A percentile compares a stretch with the other conserved stretches of the same genome.
Conservation (phyloP, 23 tunicate species). For the Styela clava region DNA sequence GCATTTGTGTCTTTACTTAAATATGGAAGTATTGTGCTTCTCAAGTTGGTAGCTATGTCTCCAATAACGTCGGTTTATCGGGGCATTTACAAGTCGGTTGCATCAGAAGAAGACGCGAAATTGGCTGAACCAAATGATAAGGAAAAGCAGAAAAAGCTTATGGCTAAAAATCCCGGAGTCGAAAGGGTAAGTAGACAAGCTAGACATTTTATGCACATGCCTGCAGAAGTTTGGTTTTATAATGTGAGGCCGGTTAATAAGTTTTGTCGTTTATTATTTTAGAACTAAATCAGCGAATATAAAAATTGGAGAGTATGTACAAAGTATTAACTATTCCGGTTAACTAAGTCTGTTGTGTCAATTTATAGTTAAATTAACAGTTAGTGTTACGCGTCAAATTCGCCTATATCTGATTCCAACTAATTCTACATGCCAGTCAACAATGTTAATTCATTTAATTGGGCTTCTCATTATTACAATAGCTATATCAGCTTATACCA, state of each 20-base stretch:
- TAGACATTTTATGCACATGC: background rate
- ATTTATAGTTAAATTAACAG: too few relatives aligned
- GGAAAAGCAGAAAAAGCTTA: constrained; percentile 43
- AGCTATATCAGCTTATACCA: too few relatives aligned
- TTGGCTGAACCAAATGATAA: constrained; percentile 30
- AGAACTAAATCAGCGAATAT: too few relatives aligned
- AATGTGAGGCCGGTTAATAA: background rate
- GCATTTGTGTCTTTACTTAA: constrained; percentile 43
- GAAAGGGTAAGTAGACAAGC: constrained; percentile 29
- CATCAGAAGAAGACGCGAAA: constrained; percentile 47
- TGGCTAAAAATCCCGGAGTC: constrained; percentile 33
- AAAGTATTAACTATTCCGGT: too few relatives aligned
- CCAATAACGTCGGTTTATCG: constrained; percentile 14
- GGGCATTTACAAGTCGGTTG: background rate
- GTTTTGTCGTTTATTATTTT: too few relatives aligned
- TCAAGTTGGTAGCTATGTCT: constrained; percentile 35
- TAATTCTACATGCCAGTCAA: too few relatives aligned
- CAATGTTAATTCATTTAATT: too few relatives aligned
- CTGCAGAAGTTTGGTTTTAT: background rate
- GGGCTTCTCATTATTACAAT: too few relatives aligned
- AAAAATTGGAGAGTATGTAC: too few relatives aligned
- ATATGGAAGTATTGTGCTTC: constrained; percentile 30
- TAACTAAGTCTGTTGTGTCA: too few relatives aligned
- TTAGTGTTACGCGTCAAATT: too few relatives aligned
- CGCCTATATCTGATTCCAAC: too few relatives aligned